Conservation (phyloP, 2,797 vertebrate species). For the Sardinella longiceps region DNA sequence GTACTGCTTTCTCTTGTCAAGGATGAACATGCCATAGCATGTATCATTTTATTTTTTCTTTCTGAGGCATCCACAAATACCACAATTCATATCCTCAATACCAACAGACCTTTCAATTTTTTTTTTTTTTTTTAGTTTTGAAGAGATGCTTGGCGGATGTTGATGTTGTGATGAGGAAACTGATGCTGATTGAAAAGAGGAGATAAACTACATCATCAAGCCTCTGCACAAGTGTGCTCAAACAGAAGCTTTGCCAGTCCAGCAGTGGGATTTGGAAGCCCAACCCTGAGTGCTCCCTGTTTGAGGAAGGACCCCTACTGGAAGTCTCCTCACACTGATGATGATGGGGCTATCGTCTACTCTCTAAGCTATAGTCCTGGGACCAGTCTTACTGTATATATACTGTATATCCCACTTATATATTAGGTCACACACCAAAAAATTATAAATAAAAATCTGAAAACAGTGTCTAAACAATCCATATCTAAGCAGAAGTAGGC, state of each 20-base stretch:
- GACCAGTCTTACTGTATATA: constrained; percentile 25
- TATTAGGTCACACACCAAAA: background rate
- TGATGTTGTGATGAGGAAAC: constrained; percentile 64
- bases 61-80: constrained; percentile 50
- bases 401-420: background rate
- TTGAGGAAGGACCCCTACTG: constrained; percentile 70
- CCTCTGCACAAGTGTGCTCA: constrained; percentile 52
- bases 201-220: constrained; percentile 55
- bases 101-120: constrained; percentile 64
- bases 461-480: background rate
- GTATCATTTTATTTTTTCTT: constrained; percentile 49
- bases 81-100: constrained; percentile 65
- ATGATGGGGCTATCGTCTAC: constrained; percentile 29
- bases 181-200: constrained; percentile 64
- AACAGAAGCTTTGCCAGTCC: constrained; percentile 42
- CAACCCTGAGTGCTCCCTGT: constrained; percentile 54
- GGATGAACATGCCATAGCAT: constrained; percentile 61
- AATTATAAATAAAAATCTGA: background rate
- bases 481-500: background rate
- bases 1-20: constrained; percentile 63
- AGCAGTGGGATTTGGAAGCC: constrained; percentile 46
- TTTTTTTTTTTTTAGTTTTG: constrained; percentile 64
- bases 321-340: constrained; percentile 49
- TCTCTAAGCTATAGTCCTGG: constrained; percentile 31
- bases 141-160: constrained; percentile 62